These are phyloP conservation scores for Alitta virens DNA, from an alignment of 2,888 invertebrate species.

Conservation along the genomic window DNA sequence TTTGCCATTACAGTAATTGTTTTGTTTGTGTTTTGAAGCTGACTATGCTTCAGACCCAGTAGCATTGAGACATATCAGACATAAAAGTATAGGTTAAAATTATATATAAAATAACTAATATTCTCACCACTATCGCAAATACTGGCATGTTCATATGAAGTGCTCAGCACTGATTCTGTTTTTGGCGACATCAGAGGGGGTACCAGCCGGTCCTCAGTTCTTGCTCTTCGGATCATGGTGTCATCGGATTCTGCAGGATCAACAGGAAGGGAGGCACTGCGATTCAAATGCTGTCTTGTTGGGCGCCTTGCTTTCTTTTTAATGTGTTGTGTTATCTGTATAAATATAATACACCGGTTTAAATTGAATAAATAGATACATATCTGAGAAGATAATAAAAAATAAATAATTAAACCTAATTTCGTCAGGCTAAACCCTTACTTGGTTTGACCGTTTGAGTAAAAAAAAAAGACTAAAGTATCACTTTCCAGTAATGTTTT, in stretches of 20 bases:
- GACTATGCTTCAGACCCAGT: too few species aligned
- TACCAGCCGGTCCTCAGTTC: constrained; percentile 27
- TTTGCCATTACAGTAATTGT: too few species aligned
- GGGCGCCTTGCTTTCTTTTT: not conserved
- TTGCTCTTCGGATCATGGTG: constrained; percentile 20
- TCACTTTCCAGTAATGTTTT: too few species aligned
- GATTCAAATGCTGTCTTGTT: not conserved
- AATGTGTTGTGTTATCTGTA: constrained; percentile 1
- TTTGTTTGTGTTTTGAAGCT: too few species aligned
- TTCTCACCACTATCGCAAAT: constrained; percentile 34
- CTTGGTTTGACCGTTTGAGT: too few species aligned
- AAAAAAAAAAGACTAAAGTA: too few species aligned
- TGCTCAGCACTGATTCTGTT: constrained; percentile 6
- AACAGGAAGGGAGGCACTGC: constrained; percentile 36
- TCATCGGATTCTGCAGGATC: constrained; percentile 20
- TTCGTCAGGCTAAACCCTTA: too few species aligned
- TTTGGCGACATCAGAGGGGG: constrained; percentile 29
- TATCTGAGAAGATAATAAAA: too few species aligned
- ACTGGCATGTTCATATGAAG: constrained; percentile 27
- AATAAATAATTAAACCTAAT: too few species aligned
- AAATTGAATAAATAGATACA: constrained; percentile 1
- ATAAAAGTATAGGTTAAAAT: too few species aligned
- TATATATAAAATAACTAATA: too few species aligned
- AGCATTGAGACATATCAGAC: too few species aligned
- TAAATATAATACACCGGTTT: not conserved